Percentiles rank a stretch among this genome's conserved stretches.
These are phyloP conservation scores for Aurelia aurita complex sp. Pacific DNA, from an alignment of 30 jellyfish, hydroid and myxozoan genomes.

Conservation along the genomic window DNA sequence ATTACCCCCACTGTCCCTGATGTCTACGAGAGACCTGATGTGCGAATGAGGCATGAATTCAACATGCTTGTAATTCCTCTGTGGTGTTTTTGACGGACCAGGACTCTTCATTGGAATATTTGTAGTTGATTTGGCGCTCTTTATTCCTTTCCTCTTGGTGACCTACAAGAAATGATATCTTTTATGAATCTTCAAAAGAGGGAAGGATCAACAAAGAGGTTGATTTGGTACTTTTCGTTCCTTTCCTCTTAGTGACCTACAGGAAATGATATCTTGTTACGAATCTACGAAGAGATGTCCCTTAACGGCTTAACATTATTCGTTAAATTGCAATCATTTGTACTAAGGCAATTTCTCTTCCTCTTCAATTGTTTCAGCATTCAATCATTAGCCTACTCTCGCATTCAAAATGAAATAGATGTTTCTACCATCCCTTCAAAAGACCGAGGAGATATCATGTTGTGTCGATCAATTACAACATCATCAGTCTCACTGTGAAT, in stretches of 20 bases:
- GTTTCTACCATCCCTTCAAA: no score
- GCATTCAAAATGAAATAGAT: no score
- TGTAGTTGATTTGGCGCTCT: constrained; percentile 29
- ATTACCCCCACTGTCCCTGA: constrained; percentile 78
- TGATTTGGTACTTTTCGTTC: constrained; percentile 33
- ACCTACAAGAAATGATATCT: constrained; percentile 35
- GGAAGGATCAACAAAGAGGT: not conserved
- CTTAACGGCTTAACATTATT: no score
- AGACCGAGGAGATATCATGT: no score
- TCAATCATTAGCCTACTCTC: no score
- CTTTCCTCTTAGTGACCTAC: constrained; percentile 71
- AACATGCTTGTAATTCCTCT: constrained; percentile 82
- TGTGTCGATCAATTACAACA: no score
- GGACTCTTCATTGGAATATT: constrained; percentile 82
- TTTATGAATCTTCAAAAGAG: not conserved
- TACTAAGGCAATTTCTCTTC: no score
- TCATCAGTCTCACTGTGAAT: no score
- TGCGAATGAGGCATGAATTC: constrained; percentile 85
- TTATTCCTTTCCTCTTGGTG: constrained; percentile 59
- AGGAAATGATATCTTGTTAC: not conserved
- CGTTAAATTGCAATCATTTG: no score
- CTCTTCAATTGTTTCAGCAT: no score
- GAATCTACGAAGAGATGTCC: not conserved
- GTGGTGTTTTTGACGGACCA: constrained; percentile 86
- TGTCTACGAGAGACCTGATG: constrained; percentile 87